Conservation (phyloP, 2,113 vertebrate genomes). For the Petroica traversi region DNA sequence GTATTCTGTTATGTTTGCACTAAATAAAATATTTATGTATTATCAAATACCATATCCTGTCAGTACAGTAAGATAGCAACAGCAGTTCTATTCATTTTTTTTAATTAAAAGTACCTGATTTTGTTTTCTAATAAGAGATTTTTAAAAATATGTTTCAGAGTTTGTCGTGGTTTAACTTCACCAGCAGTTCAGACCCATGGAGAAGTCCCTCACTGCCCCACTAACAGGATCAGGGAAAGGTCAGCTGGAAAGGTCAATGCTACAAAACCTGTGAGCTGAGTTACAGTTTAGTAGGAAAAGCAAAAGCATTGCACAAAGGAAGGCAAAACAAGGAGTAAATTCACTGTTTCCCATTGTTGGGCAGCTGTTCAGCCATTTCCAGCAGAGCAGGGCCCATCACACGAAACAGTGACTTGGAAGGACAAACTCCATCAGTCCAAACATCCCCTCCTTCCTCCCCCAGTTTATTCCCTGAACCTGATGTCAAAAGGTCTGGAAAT, state of each 20-base stretch:
- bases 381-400: background rate
- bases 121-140: background rate
- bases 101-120: background rate
- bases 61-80: background rate
- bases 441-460: background rate
- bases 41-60: background rate
- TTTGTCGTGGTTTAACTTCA: background rate
- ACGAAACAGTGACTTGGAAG: background rate
- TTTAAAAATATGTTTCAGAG: background rate
- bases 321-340: background rate
- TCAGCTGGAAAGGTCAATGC: background rate
- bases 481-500: background rate
- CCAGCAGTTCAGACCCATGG: background rate
- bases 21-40: background rate
- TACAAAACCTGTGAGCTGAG: accelerated
- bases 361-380: background rate
- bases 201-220: background rate
- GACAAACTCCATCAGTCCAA: background rate
- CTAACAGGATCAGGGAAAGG: background rate
- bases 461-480: background rate
- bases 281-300: background rate
- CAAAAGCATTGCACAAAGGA: accelerated
- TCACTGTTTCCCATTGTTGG: accelerated
- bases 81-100: background rate
- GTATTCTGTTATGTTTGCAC: background rate